These are phyloP conservation scores for Labeo calbasu DNA, from an alignment of 2,797 vertebrate genomes.

Conservation along the genomic window DNA sequence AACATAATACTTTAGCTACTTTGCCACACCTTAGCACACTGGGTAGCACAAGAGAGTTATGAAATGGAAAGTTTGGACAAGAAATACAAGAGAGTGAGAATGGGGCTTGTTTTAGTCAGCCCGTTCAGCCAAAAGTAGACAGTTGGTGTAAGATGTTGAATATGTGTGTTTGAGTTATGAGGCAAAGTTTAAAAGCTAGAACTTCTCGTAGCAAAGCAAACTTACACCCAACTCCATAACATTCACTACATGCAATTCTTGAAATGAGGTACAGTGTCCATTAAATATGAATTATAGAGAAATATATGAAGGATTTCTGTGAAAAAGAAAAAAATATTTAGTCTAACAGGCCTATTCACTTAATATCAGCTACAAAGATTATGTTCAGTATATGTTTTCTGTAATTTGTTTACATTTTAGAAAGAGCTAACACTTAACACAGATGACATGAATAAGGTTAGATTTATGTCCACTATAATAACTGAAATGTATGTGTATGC, in stretches of 20 bases:
- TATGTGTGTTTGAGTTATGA: slow-evolving; percentile 29
- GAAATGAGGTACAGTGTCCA: not conserved
- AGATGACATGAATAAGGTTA: not conserved
- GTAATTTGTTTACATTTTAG: not conserved
- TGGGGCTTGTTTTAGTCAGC: slow-evolving; percentile 4
- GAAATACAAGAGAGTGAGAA: not conserved
- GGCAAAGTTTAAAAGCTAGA: slow-evolving; percentile 20
- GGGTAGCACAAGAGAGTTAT: not conserved
- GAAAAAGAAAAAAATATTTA: not conserved
- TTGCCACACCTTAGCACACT: slow-evolving; percentile 4
- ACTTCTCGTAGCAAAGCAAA: not conserved
- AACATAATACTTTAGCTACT: not conserved
- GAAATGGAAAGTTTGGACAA: not conserved
- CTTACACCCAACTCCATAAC: not conserved
- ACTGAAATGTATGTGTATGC: not conserved
- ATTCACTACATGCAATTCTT: not conserved
- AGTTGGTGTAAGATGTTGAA: slow-evolving; percentile 45
- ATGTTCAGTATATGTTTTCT: not conserved
- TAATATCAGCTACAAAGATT: not conserved
- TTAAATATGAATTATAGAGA: not conserved
- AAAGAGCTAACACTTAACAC: not conserved
- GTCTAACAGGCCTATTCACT: not conserved
- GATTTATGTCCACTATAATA: not conserved
- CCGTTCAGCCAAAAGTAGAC: slow-evolving; percentile 30
- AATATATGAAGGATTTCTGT: not conserved